Base-by-base conservation (phyloP, 2,113 vertebrate species). In the Phoenicopterus ruber region DNA sequence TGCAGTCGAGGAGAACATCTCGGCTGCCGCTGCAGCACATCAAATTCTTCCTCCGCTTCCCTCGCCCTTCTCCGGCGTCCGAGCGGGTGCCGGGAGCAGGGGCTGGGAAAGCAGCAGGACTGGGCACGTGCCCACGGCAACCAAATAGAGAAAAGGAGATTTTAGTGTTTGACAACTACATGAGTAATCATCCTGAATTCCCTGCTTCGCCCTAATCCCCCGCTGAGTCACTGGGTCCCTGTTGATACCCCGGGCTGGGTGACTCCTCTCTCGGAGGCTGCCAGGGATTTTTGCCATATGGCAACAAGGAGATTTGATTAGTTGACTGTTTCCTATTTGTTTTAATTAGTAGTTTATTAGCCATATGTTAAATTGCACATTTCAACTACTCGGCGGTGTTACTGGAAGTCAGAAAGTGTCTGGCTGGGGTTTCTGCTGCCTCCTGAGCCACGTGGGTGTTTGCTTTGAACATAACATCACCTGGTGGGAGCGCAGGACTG, bases 321-420 rank as follows among this genome's bases (percentile, higher is more conserved):
- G 94, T 95, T 95, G 95, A 96, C 95, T 96, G 81, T 87, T 97
- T 96, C 93, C 89, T 95, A 94, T 96, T 97, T 96, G 84, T 95
- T 97, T 96, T 89, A 96, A 97, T 96, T 94, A 96, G 95, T 36
- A 82, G 57, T 96, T 96, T 91, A 97, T 96, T 96, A 96, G 93
- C 94, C 95, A 89, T 96, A 94, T 95, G 96, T 87, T 93, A 82
- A 96, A 96, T 82, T 93, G 96, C 92, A 93, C 94, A 78, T 93
- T 96, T 84, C 92, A 80, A 40, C 82, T 70, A 10, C 72, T 80
- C 78, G 19, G 79, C 82, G 58, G 58, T 2, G 32, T 74, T 88
- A 9, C 6, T 90, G 79, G 62, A 57, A 96, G 78, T 72, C 85
- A 77, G 62, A 21, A 46, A 26, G 82, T 42, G 16, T 73, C 92